Percentiles rank a stretch among this genome's conserved stretches.
Conservation (phyloP, 2,797 vertebrate genomes). For the Halcyon chelicuti region DNA sequence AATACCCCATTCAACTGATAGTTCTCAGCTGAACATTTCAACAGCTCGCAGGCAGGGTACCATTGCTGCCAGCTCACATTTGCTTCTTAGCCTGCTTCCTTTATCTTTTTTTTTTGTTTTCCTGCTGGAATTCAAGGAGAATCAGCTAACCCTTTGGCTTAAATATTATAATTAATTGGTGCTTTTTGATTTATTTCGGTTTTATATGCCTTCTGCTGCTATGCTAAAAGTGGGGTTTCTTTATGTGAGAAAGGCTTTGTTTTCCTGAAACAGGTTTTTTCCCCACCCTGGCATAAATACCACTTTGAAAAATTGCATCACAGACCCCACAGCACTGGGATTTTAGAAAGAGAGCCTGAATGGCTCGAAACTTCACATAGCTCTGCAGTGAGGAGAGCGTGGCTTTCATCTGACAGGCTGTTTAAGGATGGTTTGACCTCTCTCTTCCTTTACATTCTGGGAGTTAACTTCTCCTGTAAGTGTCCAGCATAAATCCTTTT, state of each 20-base stretch:
- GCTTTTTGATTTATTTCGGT: background rate
- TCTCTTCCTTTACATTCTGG: constrained; percentile 81
- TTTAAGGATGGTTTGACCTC: constrained; percentile 86
- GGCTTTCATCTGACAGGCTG: constrained; percentile 72
- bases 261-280: background rate
- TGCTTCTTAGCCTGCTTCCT: background rate
- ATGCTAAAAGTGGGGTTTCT: background rate
- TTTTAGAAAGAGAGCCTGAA: constrained; percentile 13
- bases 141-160: background rate
- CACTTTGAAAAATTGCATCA: constrained; percentile 29
- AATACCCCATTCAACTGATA: background rate
- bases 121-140: background rate
- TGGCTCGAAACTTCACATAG: background rate
- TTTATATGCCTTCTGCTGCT: background rate
- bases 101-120: background rate
- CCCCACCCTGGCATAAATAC: background rate
- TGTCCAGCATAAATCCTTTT: constrained; percentile 79
- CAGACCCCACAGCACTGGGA: background rate
- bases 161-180: background rate
- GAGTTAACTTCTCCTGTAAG: constrained; percentile 81
- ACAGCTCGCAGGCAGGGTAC: background rate
- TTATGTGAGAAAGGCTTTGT: constrained; percentile 19
- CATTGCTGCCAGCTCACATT: background rate
- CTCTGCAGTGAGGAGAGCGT: background rate
- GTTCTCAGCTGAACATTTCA: background rate